Base-by-base conservation (phyloP, 1,140 invertebrate genomes). In the Aphaenogaster rudis region DNA sequence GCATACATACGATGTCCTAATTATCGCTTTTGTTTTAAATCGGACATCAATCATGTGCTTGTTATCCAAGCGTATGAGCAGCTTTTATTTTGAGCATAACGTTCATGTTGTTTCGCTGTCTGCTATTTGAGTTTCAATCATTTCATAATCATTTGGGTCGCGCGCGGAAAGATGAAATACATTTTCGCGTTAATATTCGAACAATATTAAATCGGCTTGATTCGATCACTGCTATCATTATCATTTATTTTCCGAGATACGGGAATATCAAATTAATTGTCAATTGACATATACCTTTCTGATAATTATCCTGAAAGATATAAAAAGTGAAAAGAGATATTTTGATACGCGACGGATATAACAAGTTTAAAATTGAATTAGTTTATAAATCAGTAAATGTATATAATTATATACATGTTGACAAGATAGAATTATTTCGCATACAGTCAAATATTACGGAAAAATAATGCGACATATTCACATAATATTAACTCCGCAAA, bases 371-470 rank as follows among this genome's bases (percentile, higher is more conserved):
- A 84, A 76, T 59, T 64, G 28, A 82, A 90, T 82, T 72, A 74
- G n/a, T 61, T 77, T 78, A 57, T 87, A 87, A 90, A 89, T 90
- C 52, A 74, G 9, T 33, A 89, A 89, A 82, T 89, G 72, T 87
- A 86, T 71, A 72, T 78, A 54, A 4, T n/a, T 50, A 39, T 66
- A 4, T 61, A n/a, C 36, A 66, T 50, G n/a, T 50, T 86, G 63
- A 90, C 6, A 89, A 54, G 61, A 63, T 71, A 42, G 9, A 61
- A 64, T 86, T 59, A 90, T 86, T 33, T 57, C 45, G 17, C 11
- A 42, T 33, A 17, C 9, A 45, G 52, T 45, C 80, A 54, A 63
- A 21, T 89, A 59, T 59, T 57, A 21, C 48, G 48, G 42, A 59
- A 54, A 78, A 89, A 72, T 77, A 87, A 81, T 48, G 36, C 28